Evolutionary conservation across 2,888 invertebrate species (phyloP).

Genomic region (Epirrhoe alternata): DNA sequence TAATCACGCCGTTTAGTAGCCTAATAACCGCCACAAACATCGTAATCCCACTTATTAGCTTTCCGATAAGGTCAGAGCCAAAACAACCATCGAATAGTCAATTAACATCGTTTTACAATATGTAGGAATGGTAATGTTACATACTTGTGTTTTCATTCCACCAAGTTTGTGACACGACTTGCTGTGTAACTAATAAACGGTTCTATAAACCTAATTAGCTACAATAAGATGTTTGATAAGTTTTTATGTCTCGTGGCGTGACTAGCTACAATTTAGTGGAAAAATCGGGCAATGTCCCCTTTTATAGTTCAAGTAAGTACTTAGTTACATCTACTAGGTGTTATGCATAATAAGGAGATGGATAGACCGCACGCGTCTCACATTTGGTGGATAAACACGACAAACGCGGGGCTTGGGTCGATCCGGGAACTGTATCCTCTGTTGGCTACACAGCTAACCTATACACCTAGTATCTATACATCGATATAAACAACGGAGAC

Average conservation of each 20-base stretch:
- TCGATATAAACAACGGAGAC: slow-evolving; percentile 19
- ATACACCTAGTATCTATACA: slow-evolving; percentile 5
- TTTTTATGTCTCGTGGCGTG: slow-evolving; percentile 77
- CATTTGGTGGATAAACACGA: slow-evolving; percentile 39
- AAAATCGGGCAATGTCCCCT: slow-evolving; percentile 57
- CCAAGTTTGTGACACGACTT: slow-evolving; percentile 52
- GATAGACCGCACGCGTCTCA: slow-evolving; percentile 38
- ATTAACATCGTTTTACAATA: slow-evolving; percentile 37
- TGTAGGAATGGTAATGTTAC: slow-evolving; percentile 19
- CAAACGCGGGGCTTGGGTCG: slow-evolving; percentile 24
- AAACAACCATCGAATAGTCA: slow-evolving; percentile 41
- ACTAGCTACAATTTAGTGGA: slow-evolving; percentile 59
- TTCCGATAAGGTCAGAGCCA: slow-evolving; percentile 45
- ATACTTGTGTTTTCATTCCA: slow-evolving; percentile 48
- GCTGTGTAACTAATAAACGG: slow-evolving; percentile 66
- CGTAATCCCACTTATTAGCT: slow-evolving; percentile 46
- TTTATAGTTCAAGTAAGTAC: slow-evolving; percentile 29
- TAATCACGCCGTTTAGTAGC: slow-evolving; percentile 68
- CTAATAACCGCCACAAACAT: slow-evolving; percentile 59
- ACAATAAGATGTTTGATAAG: slow-evolving; percentile 71
- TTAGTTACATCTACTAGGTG: slow-evolving; percentile 18
- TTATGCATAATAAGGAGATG: slow-evolving; percentile 37
- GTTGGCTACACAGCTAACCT: slow-evolving; percentile 13
- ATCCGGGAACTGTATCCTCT: slow-evolving; percentile 22
- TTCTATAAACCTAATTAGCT: slow-evolving; percentile 71